These are phyloP conservation scores for Phorcus lineatus DNA, from an alignment of 2,888 invertebrate genomes.

Conservation along the genomic window DNA sequence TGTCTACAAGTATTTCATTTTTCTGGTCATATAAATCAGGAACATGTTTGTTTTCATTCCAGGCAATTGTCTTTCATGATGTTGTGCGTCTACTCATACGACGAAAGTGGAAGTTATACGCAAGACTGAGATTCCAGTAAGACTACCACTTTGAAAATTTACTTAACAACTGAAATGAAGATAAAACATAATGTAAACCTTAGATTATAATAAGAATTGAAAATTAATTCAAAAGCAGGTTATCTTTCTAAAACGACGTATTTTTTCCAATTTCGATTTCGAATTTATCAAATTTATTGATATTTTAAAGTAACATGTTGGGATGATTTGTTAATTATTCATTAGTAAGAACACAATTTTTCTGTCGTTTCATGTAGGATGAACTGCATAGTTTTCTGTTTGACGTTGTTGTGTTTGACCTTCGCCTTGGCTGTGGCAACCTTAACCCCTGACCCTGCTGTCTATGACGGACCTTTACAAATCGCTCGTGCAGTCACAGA, in stretches of 20 bases:
- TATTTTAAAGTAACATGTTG: too few relatives aligned
- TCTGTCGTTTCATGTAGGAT: slow-evolving; percentile 39
- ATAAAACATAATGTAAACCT: too few relatives aligned
- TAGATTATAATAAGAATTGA: too few relatives aligned
- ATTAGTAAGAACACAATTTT: too few relatives aligned
- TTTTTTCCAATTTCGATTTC: too few relatives aligned
- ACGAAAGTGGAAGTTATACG: slow-evolving; percentile 65
- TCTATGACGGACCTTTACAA: slow-evolving; percentile 54
- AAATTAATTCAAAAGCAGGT: too few relatives aligned
- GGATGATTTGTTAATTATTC: too few relatives aligned
- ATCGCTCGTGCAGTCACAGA: slow-evolving; percentile 60
- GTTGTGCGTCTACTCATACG: slow-evolving; percentile 61
- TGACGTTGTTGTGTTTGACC: slow-evolving; percentile 57
- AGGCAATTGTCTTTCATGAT: slow-evolving; percentile 63
- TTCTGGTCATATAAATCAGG: too few relatives aligned
- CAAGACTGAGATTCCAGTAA: slow-evolving; percentile 62
- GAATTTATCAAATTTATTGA: too few relatives aligned
- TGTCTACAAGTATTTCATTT: too few relatives aligned
- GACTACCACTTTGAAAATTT: slow-evolving; percentile 24
- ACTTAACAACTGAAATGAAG: too few relatives aligned
- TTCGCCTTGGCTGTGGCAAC: slow-evolving; percentile 57
- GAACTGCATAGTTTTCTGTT: slow-evolving; percentile 51
- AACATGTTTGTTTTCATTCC: slow-evolving; percentile 31
- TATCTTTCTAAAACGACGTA: too few relatives aligned
- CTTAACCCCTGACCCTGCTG: slow-evolving; percentile 48